Conservation (phyloP, 1,140 invertebrate species). For the Philotrypesis tridentata region DNA sequence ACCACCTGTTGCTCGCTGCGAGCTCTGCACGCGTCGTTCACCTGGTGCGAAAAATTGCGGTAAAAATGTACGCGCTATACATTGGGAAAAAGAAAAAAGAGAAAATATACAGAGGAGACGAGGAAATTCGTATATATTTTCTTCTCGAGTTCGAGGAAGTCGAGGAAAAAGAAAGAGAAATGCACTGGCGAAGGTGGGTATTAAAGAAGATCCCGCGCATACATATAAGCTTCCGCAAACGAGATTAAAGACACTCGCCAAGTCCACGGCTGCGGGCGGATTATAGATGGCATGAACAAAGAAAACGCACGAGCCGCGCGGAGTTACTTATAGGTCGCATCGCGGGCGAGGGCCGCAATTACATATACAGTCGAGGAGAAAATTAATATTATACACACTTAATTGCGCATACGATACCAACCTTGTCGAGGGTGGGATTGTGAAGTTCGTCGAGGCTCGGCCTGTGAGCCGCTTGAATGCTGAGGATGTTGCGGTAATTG, state of each 20-base stretch:
- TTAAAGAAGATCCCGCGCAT: background rate
- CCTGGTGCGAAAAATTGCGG: no score
- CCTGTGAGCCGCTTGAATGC: constrained; percentile 89
- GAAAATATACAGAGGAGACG: no score
- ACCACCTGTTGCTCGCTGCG: background rate
- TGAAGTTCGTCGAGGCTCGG: constrained; percentile 95
- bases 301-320: background rate
- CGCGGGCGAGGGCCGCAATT: no score
- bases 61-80: no score
- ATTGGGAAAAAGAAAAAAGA: no score
- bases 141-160: background rate
- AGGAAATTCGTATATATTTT: no score
- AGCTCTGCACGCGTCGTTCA: background rate
- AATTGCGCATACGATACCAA: no score
- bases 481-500: constrained; percentile 95
- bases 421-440: constrained; percentile 88
- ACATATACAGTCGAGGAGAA: no score
- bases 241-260: background rate
- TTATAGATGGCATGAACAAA: background rate
- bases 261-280: no score
- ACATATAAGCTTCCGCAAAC: background rate
- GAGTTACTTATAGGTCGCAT: no score
- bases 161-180: background rate
- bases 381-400: no score
- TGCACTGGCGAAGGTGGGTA: background rate